These are phyloP conservation scores for Solenodon paradoxus DNA, from an alignment of 2,113 vertebrate genomes.

Conservation along the genomic window DNA sequence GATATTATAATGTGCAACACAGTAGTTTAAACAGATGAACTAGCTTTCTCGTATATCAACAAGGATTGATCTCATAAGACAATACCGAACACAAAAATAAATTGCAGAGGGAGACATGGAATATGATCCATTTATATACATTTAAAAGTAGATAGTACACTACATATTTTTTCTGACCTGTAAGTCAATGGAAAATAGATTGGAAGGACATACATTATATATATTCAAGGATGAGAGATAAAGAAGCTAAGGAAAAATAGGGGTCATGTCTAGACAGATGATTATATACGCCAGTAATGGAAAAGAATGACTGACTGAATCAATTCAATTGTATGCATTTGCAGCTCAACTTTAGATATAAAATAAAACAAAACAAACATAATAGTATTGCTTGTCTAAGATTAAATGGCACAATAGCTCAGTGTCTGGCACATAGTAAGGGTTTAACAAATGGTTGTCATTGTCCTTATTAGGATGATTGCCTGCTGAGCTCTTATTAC, in stretches of 20 bases:
- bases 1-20: neutral
- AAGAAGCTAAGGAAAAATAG: constrained; percentile 45
- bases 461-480: neutral
- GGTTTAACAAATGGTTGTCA: constrained; percentile 43
- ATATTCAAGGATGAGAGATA: constrained; percentile 36
- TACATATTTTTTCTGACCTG: constrained; percentile 56
- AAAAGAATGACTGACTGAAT: constrained; percentile 53
- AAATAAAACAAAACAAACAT: constrained; percentile 49
- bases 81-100: constrained; percentile 60
- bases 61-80: constrained; percentile 54
- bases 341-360: constrained; percentile 53
- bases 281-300: constrained; percentile 51
- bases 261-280: constrained; percentile 72
- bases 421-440: constrained; percentile 32
- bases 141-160: constrained; percentile 57
- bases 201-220: constrained; percentile 39
- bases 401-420: constrained; percentile 28
- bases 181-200: constrained; percentile 59
- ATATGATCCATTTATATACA: constrained; percentile 59
- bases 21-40: constrained; percentile 42
- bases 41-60: neutral
- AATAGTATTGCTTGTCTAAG: constrained; percentile 25
- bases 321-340: constrained; percentile 58
- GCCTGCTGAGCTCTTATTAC: neutral
- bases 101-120: constrained; percentile 47